Evolutionary conservation across 2,113 vertebrate species (phyloP).

Genomic region (Mesembrinibis cayennensis): DNA sequence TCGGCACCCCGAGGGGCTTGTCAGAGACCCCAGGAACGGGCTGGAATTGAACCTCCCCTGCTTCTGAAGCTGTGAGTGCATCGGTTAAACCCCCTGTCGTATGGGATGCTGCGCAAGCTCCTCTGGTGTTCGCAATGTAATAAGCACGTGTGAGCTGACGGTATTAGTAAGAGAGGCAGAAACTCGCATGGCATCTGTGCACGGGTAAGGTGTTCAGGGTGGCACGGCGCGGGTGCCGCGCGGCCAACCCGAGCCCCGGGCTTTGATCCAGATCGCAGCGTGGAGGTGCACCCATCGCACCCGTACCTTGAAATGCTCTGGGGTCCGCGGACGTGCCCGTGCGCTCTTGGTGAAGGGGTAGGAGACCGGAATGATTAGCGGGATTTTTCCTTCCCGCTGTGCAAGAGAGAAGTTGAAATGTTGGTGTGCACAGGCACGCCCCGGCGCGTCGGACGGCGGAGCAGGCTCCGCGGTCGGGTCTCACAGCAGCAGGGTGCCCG

Average conservation of each 20-base stretch:
- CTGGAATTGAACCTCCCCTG: not conserved
- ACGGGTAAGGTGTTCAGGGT: not conserved
- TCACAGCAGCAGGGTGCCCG: not conserved
- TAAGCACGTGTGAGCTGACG: not conserved
- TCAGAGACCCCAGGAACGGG: not conserved
- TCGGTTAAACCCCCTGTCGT: not conserved
- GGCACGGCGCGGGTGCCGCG: fast-evolving
- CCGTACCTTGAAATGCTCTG: not conserved
- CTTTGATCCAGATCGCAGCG: fast-evolving
- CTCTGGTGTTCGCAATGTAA: not conserved
- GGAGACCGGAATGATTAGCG: fast-evolving
- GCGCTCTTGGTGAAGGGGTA: not conserved
- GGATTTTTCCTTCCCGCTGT: not conserved
- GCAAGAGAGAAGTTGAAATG: fast-evolving
- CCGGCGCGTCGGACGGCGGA: fast-evolving
- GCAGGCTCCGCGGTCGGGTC: not conserved
- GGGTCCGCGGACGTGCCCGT: fast-evolving
- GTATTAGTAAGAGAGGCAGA: not conserved
- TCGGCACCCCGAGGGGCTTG: not conserved
- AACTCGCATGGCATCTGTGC: too few relatives aligned
- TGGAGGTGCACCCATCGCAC: fast-evolving
- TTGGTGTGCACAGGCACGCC: fast-evolving
- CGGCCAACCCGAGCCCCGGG: not conserved
- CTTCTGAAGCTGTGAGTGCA: not conserved
- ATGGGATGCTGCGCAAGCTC: not conserved